These are phyloP conservation scores for Drosophila subquinaria DNA, from an alignment of 2,888 invertebrate genomes.

Conservation along the genomic window DNA sequence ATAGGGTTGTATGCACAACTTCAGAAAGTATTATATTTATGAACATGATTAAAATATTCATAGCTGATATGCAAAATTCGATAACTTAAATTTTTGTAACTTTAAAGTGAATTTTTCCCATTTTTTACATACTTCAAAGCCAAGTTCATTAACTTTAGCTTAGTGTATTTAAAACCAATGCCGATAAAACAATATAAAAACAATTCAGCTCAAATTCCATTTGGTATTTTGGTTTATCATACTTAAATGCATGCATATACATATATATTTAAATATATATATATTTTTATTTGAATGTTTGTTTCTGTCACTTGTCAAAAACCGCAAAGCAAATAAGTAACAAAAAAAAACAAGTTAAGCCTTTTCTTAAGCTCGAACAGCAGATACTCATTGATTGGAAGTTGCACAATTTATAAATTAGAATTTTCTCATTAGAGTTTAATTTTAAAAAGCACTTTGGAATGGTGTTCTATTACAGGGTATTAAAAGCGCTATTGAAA, in stretches of 20 bases:
- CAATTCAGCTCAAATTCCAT: conserved; percentile 39
- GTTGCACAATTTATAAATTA: not conserved
- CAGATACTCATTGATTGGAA: not conserved
- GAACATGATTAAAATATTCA: not conserved
- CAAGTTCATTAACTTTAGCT: too few relatives aligned
- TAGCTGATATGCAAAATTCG: not conserved
- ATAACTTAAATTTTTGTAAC: not conserved
- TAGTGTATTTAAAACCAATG: conserved; percentile 17
- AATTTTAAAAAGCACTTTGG: not conserved
- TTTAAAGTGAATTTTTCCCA: not conserved
- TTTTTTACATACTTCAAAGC: not conserved
- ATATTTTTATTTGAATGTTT: conserved; percentile 30
- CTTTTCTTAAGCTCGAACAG: not conserved
- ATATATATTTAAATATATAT: conserved; percentile 13
- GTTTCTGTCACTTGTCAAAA: conserved; percentile 58
- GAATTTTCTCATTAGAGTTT: not conserved
- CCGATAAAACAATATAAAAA: conserved; percentile 34
- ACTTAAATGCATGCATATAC: not conserved
- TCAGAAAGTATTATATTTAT: not conserved
- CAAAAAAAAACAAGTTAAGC: not conserved
- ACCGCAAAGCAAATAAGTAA: conserved; percentile 43
- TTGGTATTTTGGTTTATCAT: conserved; percentile 42
- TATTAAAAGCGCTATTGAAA: conserved; percentile 12
- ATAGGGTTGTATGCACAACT: not conserved
- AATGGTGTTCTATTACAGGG: not conserved